A percentile compares a stretch with the other conserved stretches of the same genome.
Conservation (phyloP, 2,797 vertebrate genomes). For the Muscicapa striata region DNA sequence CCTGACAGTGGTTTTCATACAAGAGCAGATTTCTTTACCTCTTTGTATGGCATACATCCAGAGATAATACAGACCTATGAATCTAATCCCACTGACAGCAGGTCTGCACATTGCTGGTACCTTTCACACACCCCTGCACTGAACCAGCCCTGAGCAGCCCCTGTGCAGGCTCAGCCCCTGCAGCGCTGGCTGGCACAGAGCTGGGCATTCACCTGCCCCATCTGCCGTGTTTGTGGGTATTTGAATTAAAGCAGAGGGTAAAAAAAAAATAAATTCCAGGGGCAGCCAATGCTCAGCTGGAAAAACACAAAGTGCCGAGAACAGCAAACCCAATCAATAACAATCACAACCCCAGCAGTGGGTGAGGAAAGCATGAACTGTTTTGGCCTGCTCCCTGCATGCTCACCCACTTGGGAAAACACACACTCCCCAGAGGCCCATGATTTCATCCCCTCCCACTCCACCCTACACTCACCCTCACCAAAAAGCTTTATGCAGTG, state of each 20-base stretch:
- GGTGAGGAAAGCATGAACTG: slow-evolving; percentile 32
- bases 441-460: background rate
- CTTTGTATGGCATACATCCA: background rate
- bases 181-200: background rate
- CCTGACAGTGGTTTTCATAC: background rate
- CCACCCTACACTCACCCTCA: background rate
- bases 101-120: background rate
- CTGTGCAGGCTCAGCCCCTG: background rate
- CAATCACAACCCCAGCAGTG: slow-evolving; percentile 41
- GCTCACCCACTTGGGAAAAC: slow-evolving; percentile 31
- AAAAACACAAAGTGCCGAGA: slow-evolving; percentile 66
- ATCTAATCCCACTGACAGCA: background rate
- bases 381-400: slow-evolving; percentile 16
- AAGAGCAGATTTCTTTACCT: background rate
- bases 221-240: background rate
- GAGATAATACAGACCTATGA: background rate
- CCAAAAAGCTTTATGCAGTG: background rate
- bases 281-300: slow-evolving; percentile 40
- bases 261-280: background rate
- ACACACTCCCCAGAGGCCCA: background rate
- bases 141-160: background rate
- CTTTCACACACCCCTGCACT: background rate
- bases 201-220: background rate
- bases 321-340: slow-evolving; percentile 67
- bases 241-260: background rate